These are phyloP conservation scores for Caenorhabditis becei DNA, from an alignment of 2,888 invertebrate genomes.

Conservation along the genomic window DNA sequence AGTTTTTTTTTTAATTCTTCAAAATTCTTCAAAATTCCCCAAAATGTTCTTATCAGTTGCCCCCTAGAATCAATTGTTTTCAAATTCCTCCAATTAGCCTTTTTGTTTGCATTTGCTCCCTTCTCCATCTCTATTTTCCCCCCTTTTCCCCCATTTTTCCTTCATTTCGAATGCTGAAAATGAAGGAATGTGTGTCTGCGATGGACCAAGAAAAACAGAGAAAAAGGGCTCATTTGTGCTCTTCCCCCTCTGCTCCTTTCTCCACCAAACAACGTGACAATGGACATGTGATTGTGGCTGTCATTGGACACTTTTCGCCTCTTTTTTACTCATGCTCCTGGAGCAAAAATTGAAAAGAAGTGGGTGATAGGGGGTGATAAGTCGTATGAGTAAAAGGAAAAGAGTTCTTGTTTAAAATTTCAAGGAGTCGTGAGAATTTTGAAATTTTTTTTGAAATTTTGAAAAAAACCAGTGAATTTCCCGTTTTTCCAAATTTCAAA, in stretches of 20 bases:
- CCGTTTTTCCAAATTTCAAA: too few species aligned
- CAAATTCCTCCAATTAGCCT: too few species aligned
- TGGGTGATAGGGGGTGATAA: too few species aligned
- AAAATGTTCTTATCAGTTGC: too few species aligned
- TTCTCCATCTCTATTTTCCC: background rate
- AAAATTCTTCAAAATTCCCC: background rate
- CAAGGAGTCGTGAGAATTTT: too few species aligned
- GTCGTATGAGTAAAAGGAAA: too few species aligned
- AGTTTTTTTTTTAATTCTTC: conserved; percentile 7
- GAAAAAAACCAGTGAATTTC: too few species aligned
- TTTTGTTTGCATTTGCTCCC: too few species aligned
- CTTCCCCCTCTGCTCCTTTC: background rate
- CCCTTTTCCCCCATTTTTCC: background rate
- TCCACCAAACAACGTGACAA: conserved; percentile 40
- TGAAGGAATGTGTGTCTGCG: conserved; percentile 1
- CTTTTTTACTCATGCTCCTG: conserved; percentile 5
- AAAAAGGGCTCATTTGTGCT: background rate
- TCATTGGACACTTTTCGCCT: conserved; percentile 26
- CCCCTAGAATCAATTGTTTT: too few species aligned
- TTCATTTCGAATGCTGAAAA: conserved; percentile 9
- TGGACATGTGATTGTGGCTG: conserved; percentile 47
- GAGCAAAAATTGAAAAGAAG: background rate
- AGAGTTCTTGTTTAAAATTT: too few species aligned
- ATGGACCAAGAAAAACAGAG: conserved; percentile 40
- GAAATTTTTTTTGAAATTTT: too few species aligned